These are phyloP conservation scores for Intellagama lesueurii DNA, from an alignment of 2,797 vertebrate genomes.

Conservation along the genomic window DNA sequence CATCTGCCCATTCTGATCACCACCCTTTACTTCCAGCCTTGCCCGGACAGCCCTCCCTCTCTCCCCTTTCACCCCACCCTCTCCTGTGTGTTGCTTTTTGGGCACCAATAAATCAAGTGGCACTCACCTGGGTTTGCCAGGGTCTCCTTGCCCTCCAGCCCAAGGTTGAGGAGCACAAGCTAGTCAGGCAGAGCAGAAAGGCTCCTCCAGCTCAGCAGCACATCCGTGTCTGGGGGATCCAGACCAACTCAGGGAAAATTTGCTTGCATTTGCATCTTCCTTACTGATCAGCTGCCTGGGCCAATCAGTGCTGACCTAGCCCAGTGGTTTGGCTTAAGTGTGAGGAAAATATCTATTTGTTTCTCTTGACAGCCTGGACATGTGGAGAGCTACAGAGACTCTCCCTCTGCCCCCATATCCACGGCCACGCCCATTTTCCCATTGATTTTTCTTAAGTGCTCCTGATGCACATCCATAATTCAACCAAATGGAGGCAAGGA, in stretches of 20 bases:
- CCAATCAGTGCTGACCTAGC: slow-evolving; percentile 79
- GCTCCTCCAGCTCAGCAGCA: neutral
- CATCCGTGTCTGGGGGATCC: neutral
- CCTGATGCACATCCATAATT: slow-evolving; percentile 73
- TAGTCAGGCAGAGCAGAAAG: neutral
- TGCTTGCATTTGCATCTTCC: slow-evolving; percentile 89
- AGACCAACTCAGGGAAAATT: slow-evolving; percentile 72
- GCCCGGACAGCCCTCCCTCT: neutral
- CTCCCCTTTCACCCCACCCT: too few species aligned
- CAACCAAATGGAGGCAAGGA: slow-evolving; percentile 42
- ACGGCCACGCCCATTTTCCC: slow-evolving; percentile 65
- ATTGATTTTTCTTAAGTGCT: slow-evolving; percentile 78
- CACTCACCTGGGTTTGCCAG: slow-evolving; percentile 2
- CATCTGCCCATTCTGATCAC: neutral
- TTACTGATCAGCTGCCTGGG: slow-evolving; percentile 62
- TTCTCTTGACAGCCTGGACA: slow-evolving; percentile 68
- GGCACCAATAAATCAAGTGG: neutral
- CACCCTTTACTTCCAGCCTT: neutral
- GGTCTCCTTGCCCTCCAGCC: neutral
- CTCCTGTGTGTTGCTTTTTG: neutral
- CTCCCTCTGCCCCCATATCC: slow-evolving; percentile 30
- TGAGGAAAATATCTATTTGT: slow-evolving; percentile 68
- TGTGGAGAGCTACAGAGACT: slow-evolving; percentile 29
- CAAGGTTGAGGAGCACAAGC: neutral
- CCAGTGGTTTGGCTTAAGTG: slow-evolving; percentile 60